Conservation (phyloP, 1,140 invertebrate species). For the Lasioglossum albipes region DNA sequence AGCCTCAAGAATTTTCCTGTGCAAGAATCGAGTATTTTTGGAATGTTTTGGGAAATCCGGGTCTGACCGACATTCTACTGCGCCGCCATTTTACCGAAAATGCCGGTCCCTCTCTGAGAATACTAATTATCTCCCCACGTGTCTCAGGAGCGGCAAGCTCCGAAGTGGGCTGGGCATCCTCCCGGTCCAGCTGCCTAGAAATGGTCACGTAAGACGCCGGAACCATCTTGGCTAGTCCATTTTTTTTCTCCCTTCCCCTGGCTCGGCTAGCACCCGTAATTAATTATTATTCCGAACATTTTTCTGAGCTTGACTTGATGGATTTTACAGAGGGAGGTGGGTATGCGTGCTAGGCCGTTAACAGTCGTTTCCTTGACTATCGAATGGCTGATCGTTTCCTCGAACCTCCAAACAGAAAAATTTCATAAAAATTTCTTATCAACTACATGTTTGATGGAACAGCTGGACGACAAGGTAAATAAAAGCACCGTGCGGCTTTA, state of each 20-base stretch:
- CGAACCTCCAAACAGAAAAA: neutral
- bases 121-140: constrained; percentile 43
- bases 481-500: too few relatives aligned
- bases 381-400: neutral
- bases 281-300: constrained; percentile 36
- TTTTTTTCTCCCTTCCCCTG: constrained; percentile 7
- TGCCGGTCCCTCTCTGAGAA: neutral
- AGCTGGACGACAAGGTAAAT: too few relatives aligned
- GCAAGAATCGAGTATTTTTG: too few relatives aligned
- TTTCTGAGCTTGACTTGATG: constrained; percentile 19
- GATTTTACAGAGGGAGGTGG: neutral
- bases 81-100: constrained; percentile 36
- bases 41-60: neutral
- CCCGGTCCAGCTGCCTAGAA: constrained; percentile 40
- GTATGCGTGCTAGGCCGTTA: neutral
- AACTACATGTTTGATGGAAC: too few relatives aligned
- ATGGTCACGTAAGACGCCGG: constrained; percentile 42
- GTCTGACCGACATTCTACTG: neutral
- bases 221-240: constrained; percentile 53
- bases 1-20: too few relatives aligned
- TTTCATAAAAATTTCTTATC: too few relatives aligned
- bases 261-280: constrained; percentile 23
- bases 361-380: too few relatives aligned
- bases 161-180: constrained; percentile 36
- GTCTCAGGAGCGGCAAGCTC: constrained; percentile 27